These are phyloP conservation scores for Lepidurus couesii DNA, from an alignment of 1,140 invertebrate genomes.

Conservation along the genomic window DNA sequence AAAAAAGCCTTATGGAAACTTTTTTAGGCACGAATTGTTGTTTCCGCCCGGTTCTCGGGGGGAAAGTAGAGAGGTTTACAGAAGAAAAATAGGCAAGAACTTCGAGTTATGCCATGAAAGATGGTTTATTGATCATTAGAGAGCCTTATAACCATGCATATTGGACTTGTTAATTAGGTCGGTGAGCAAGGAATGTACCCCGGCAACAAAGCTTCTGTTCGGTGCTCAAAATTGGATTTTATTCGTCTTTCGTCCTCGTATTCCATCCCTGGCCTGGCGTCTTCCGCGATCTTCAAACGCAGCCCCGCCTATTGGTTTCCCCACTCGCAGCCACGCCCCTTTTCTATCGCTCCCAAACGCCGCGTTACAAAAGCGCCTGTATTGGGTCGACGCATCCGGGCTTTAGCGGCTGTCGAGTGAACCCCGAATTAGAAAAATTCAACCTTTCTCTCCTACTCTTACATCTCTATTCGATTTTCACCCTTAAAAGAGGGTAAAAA, in stretches of 20 bases:
- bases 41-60: not conserved
- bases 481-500: not conserved
- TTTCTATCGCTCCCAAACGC: slow-evolving; percentile 11
- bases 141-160: not conserved
- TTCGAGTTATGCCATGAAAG: too few species aligned
- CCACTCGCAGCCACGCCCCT: not conserved
- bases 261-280: slow-evolving; percentile 1
- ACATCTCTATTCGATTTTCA: not conserved
- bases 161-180: slow-evolving; percentile 1
- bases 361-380: slow-evolving; percentile 18
- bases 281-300: not conserved
- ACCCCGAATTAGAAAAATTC: not conserved
- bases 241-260: not conserved
- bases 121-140: too few species aligned
- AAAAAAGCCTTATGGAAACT: not conserved
- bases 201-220: slow-evolving; percentile 9
- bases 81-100: not conserved
- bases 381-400: not conserved
- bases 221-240: slow-evolving; percentile 19
- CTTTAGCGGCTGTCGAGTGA: not conserved
- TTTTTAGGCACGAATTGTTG: not conserved
- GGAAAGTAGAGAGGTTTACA: not conserved
- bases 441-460: not conserved
- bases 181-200: slow-evolving; percentile 18
- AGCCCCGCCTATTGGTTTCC: not conserved